These are phyloP conservation scores for Chaetodon trifascialis DNA, from an alignment of 2,113 vertebrate species.

Conservation along the genomic window DNA sequence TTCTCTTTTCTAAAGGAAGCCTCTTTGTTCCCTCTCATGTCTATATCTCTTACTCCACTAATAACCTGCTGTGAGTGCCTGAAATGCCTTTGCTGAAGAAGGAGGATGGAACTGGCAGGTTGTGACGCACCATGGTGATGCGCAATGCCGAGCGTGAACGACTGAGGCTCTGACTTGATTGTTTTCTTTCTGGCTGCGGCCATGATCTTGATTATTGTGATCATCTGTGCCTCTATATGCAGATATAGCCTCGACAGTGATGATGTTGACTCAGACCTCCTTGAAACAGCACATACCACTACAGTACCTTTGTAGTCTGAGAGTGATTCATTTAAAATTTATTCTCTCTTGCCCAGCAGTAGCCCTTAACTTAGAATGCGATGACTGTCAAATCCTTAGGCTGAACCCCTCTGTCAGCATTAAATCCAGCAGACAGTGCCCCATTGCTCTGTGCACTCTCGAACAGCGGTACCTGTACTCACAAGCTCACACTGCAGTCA, in stretches of 20 bases:
- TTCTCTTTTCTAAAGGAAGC: not conserved
- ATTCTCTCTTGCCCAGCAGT: slow-evolving; percentile 17
- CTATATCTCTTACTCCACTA: slow-evolving; percentile 4
- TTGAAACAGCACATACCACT: not conserved
- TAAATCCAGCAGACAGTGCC: slow-evolving; percentile 52
- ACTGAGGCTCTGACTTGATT: not conserved
- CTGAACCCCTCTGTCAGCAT: slow-evolving; percentile 51
- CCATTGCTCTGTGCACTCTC: slow-evolving; percentile 37
- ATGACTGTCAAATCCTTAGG: slow-evolving; percentile 49
- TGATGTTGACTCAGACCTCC: not conserved
- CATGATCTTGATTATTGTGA: slow-evolving; percentile 4
- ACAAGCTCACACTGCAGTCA: slow-evolving; percentile 43
- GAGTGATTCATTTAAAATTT: slow-evolving; percentile 28
- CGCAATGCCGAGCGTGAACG: not conserved
- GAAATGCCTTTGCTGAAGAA: not conserved
- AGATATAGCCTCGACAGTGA: not conserved
- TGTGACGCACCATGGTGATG: not conserved
- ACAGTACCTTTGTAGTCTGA: not conserved
- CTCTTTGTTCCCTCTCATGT: not conserved
- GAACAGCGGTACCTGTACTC: slow-evolving; percentile 44
- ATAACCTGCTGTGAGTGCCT: slow-evolving; percentile 6
- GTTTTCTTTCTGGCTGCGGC: not conserved
- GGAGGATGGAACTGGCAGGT: not conserved
- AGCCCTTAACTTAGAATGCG: slow-evolving; percentile 28
- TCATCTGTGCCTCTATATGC: not conserved